Evolutionary conservation across 2,113 vertebrate genomes (phyloP), one percentile per base, ranked within the genome.

Genomic region (Epinephelus cyanopodus): DNA sequence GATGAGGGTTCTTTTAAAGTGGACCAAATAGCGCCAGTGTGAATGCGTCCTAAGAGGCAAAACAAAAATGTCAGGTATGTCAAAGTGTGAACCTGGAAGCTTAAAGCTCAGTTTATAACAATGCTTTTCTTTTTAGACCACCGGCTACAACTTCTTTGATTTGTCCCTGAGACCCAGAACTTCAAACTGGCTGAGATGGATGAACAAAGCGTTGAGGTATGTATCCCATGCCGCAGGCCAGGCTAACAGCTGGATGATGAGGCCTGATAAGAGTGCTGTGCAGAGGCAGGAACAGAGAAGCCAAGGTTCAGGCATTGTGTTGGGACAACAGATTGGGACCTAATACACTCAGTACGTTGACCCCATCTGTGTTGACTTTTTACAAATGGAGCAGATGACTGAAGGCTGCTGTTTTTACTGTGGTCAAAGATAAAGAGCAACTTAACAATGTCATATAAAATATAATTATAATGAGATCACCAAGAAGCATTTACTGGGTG

Each of bases 141-240:
- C 56, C 3, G 50, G 37, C 50, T 50, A 37, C 69, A 0, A 65
- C 45, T 71, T 74, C 29, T 73, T 67, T 75, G 9, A 50, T 53
- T 83, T 60, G 5, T 73, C 14, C 12, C 47, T 48, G 47, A 75
- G 0, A 66, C 65, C 58, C 74, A 42, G 23, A 47, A 25, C 53
- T 65, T 81, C 83, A 89, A 92, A 89, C 80, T 95, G 92, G 92
- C 92, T 33, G 92, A 94, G 21, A 96, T 96, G 95, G 95, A 96
- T 66, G 95, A 96, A 89, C 95, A 96, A 89, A 96, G 95, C 79
- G 95, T 96, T 60, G 95, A 96, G 95, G 95, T 96, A 68, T 39
- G 92, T 85, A 1, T 75, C 21, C 1, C 21, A 27, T 23, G 12
- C 23, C 45, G 27, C 18, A 54, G 11, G 53, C 53, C n/a, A 62